A percentile compares a stretch with the other conserved stretches of the same genome.
phyloP scores from a whole-genome alignment of 2,113 vertebrate genomes.

The Petromus typicus region DNA sequence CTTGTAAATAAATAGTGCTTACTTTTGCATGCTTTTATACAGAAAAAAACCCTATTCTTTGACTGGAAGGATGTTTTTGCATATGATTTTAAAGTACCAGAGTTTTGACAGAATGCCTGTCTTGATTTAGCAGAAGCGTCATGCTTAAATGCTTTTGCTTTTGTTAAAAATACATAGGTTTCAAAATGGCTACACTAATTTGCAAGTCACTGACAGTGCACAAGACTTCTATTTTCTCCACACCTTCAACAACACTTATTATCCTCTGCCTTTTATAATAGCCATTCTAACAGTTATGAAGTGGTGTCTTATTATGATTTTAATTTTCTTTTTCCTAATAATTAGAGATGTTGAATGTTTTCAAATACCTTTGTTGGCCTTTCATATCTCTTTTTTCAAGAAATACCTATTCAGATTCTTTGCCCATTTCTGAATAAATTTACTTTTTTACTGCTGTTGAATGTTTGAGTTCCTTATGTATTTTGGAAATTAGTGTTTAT shows the following conservation, averaged over 20 bases:
- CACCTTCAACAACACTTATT: neutral
- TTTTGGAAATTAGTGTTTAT: neutral
- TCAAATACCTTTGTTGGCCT: neutral
- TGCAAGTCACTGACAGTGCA: neutral
- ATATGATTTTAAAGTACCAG: neutral
- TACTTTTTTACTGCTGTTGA: neutral
- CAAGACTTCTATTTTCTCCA: neutral
- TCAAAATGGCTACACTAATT: neutral
- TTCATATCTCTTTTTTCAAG: neutral
- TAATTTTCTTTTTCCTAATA: constrained; percentile 1
- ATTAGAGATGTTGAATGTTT: neutral
- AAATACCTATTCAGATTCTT: neutral
- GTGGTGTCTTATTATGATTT: neutral
- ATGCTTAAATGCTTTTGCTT: constrained; percentile 18
- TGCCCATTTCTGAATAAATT: neutral
- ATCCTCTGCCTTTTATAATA: neutral
- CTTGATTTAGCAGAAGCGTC: neutral
- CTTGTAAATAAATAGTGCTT: constrained; percentile 11
- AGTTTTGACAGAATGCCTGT: constrained; percentile 34
- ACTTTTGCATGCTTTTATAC: neutral
- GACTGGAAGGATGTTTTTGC: neutral
- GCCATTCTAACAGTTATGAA: neutral
- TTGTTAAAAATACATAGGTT: neutral
- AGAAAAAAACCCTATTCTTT: constrained; percentile 55
- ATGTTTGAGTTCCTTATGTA: neutral